A percentile compares a stretch with the other conserved stretches of the same genome.
Conservation (phyloP, 2,888 invertebrate species). For the Harpagoxenus sublaevis region DNA sequence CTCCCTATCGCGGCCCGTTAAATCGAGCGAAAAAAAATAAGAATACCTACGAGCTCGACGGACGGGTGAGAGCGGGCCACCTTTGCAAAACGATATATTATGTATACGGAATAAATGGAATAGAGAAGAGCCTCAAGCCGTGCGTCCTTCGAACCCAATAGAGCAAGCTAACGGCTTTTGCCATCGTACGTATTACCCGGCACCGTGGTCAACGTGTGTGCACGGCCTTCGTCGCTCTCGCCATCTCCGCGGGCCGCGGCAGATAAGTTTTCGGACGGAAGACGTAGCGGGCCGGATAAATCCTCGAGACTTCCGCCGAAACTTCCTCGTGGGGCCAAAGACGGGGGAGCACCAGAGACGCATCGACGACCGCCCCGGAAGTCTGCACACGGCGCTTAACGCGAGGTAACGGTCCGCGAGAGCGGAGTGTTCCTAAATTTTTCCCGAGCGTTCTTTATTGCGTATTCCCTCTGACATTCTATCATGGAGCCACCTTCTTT, state of each 20-base stretch:
- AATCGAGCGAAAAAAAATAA: constrained; percentile 83
- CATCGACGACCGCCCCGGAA: constrained; percentile 52
- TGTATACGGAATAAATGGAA: constrained; percentile 84
- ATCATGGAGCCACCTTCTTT: no score
- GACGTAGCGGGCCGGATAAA: constrained; percentile 61
- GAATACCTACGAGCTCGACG: constrained; percentile 77
- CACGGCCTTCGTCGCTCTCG: constrained; percentile 62
- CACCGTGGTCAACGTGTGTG: constrained; percentile 66
- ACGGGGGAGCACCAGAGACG: constrained; percentile 39
- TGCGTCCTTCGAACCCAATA: constrained; percentile 83
- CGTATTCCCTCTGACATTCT: constrained; percentile 39
- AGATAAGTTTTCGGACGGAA: constrained; percentile 73
- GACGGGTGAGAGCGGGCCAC: constrained; percentile 56
- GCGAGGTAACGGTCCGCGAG: constrained; percentile 65
- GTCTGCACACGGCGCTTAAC: constrained; percentile 62
- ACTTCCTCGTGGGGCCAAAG: constrained; percentile 56
- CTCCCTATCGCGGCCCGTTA: constrained; percentile 68
- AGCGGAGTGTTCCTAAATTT: constrained; percentile 61
- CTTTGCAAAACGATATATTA: constrained; percentile 81
- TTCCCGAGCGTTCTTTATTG: constrained; percentile 61
- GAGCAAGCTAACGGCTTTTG: constrained; percentile 80
- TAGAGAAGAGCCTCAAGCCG: constrained; percentile 76
- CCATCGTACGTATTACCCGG: constrained; percentile 77
- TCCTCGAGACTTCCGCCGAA: constrained; percentile 59
- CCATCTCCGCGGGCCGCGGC: constrained; percentile 54